Evolutionary conservation across 2,888 invertebrate genomes (phyloP).

Genomic region (Lordiphosa andalusiaca): DNA sequence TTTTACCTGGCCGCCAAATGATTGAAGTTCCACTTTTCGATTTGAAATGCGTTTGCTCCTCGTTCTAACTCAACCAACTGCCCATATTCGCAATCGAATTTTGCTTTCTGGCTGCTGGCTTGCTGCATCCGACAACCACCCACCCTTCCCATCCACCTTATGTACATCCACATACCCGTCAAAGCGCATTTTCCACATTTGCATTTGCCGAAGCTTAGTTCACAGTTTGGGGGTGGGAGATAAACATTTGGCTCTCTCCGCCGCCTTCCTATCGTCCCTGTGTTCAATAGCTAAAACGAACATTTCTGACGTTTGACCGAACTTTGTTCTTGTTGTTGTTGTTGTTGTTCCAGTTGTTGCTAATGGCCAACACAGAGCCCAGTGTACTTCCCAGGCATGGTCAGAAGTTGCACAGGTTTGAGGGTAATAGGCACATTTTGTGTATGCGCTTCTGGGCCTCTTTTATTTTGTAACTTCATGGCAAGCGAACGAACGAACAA

Average conservation of each 20-base stretch:
- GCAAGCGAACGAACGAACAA: conserved; percentile 24
- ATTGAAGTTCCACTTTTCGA: conserved; percentile 73
- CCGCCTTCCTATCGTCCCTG: conserved; percentile 5
- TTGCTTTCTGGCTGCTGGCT: background rate
- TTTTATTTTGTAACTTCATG: conserved; percentile 28
- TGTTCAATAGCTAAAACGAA: conserved; percentile 43
- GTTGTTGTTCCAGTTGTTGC: conserved; percentile 46
- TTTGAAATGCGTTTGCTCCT: conserved; percentile 66
- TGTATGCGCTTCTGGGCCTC: conserved; percentile 18
- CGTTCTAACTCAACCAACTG: conserved; percentile 32
- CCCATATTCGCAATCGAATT: conserved; percentile 9
- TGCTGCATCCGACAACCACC: background rate
- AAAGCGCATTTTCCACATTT: conserved; percentile 68
- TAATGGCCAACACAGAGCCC: conserved; percentile 37
- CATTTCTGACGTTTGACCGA: conserved; percentile 65
- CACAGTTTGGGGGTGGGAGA: conserved; percentile 13
- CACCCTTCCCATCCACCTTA: conserved; percentile 11
- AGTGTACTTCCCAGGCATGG: conserved; percentile 1
- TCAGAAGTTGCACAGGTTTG: background rate
- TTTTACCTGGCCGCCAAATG: conserved; percentile 59
- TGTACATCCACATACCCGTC: conserved; percentile 43
- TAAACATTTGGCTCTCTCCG: conserved; percentile 5
- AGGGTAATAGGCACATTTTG: conserved; percentile 37
- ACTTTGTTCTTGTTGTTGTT: conserved; percentile 61
- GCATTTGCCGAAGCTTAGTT: conserved; percentile 47